Evolutionary conservation across 2,888 invertebrate species (phyloP).

Genomic region (Seira sanloemensis): DNA sequence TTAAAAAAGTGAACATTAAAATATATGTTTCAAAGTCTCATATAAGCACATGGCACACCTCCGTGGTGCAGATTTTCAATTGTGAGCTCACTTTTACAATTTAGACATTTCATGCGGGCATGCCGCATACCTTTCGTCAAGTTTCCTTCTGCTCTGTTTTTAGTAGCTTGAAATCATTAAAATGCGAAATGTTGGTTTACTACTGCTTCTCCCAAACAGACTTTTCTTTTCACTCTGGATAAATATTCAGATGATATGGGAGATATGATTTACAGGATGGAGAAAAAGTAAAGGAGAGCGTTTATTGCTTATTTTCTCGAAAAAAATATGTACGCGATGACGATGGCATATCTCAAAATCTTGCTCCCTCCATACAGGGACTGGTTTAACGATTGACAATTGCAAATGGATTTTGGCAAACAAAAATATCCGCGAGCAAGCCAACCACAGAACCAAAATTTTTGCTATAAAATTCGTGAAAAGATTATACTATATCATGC

Average conservation of each 20-base stretch:
- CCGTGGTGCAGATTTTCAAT: too few species aligned
- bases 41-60: too few species aligned
- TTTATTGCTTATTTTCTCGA: neutral
- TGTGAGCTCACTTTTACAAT: too few species aligned
- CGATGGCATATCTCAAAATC: too few species aligned
- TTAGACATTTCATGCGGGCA: too few species aligned
- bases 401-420: conserved; percentile 58
- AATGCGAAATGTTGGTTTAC: neutral
- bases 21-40: too few species aligned
- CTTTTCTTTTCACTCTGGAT: too few species aligned
- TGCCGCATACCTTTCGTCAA: neutral
- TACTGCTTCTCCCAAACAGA: neutral
- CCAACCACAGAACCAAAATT: neutral
- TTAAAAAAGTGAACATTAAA: too few species aligned
- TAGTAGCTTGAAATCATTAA: neutral
- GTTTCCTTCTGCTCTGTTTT: neutral
- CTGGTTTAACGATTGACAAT: conserved; percentile 58
- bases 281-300: neutral
- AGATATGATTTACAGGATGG: neutral
- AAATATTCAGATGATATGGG: neutral
- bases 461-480: too few species aligned
- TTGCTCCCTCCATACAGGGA: too few species aligned
- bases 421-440: conserved; percentile 45
- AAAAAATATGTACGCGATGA: neutral
- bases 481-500: neutral